Conservation (phyloP, 37 sponge, comb jelly and placozoan species). For the Cladorhizidae sp. region DNA sequence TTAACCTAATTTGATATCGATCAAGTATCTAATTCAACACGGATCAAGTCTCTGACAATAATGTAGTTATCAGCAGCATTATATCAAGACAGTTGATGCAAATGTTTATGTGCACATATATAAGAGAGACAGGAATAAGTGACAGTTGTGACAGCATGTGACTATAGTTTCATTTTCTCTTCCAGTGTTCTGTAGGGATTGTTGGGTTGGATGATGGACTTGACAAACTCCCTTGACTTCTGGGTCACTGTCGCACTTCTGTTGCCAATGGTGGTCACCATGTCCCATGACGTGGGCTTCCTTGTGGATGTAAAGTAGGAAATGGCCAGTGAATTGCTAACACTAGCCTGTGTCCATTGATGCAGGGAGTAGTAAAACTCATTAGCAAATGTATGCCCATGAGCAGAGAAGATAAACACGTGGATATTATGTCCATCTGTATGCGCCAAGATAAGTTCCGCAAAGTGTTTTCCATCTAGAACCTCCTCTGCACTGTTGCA, state of each 20-base stretch:
- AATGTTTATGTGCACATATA: too few species aligned
- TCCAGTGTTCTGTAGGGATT: constrained; percentile 46
- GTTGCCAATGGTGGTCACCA: constrained; percentile 19
- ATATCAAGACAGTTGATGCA: too few species aligned
- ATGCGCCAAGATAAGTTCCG: not conserved
- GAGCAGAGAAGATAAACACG: constrained; percentile 1
- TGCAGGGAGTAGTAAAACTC: not conserved
- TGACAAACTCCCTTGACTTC: constrained; percentile 18
- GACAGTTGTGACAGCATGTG: too few species aligned
- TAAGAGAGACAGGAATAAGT: too few species aligned
- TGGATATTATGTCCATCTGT: constrained; percentile 20
- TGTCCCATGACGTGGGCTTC: constrained; percentile 22
- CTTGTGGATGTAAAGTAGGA: constrained; percentile 39
- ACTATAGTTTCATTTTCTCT: constrained; percentile 11
- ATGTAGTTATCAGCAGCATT: too few species aligned
- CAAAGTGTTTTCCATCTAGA: constrained; percentile 23
- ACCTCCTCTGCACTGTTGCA: constrained; percentile 11
- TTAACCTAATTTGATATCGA: too few species aligned
- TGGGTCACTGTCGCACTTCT: constrained; percentile 20
- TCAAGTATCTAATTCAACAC: too few species aligned
- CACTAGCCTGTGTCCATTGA: not conserved
- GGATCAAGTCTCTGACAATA: too few species aligned
- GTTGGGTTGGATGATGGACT: constrained; percentile 32
- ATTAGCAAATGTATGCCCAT: constrained; percentile 39
- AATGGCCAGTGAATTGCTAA: constrained; percentile 3